Percentiles rank a stretch among this genome's conserved stretches.
phyloP scores from a whole-genome alignment of 2,113 vertebrate species.

The Peromyscus polionotus region DNA sequence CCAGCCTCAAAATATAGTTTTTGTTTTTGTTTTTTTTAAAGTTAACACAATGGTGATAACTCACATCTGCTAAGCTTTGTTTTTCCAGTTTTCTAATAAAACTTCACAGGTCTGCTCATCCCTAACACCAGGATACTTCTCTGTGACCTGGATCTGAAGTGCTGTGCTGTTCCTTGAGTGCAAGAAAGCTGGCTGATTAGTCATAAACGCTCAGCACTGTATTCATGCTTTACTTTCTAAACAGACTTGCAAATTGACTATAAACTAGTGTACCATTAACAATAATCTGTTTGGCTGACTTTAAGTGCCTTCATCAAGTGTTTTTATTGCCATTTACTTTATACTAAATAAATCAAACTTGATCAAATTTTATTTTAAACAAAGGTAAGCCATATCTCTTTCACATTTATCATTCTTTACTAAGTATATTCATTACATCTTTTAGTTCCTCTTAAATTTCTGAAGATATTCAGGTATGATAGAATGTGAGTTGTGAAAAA shows the following conservation, averaged over 20 bases:
- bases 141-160: neutral
- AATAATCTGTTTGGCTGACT: neutral
- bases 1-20: conserved; percentile 33
- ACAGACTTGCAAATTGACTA: neutral
- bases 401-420: conserved; percentile 46
- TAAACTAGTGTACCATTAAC: neutral
- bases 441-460: conserved; percentile 48
- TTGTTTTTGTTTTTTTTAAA: neutral
- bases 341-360: conserved; percentile 60
- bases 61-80: conserved; percentile 45
- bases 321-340: conserved; percentile 51
- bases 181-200: neutral
- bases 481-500: conserved; percentile 28
- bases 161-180: neutral
- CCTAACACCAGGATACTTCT: neutral
- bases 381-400: neutral
- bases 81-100: conserved; percentile 43
- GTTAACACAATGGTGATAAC: conserved; percentile 22
- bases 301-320: neutral
- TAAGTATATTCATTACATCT: neutral
- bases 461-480: neutral
- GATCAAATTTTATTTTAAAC: conserved; percentile 24
- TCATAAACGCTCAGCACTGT: neutral
- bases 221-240: neutral
- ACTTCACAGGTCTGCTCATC: conserved; percentile 4